These are phyloP conservation scores for Ophiodon elongatus DNA, from an alignment of 2,113 vertebrate species.

Conservation along the genomic window DNA sequence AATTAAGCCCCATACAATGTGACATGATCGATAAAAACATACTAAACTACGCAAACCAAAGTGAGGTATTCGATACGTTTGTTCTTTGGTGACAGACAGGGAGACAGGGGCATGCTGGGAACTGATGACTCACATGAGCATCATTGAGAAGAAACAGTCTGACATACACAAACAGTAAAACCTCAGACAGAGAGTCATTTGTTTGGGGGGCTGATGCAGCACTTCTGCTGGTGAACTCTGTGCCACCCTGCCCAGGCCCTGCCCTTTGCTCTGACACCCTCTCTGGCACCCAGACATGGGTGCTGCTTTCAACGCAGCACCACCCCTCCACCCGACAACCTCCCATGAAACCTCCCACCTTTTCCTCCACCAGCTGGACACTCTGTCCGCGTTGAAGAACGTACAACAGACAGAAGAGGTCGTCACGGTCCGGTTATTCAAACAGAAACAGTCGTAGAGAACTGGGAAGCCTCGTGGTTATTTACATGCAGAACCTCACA, in stretches of 20 bases:
- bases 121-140: constrained; percentile 69
- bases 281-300: constrained; percentile 50
- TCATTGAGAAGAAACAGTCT: constrained; percentile 37
- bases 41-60: not conserved
- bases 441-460: not conserved
- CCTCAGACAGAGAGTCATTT: constrained; percentile 62
- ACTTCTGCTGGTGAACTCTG: constrained; percentile 67
- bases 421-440: not conserved
- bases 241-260: constrained; percentile 61
- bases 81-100: constrained; percentile 12
- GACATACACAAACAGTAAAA: constrained; percentile 38
- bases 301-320: constrained; percentile 29
- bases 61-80: not conserved
- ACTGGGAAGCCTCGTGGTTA: not conserved
- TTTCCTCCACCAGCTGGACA: constrained; percentile 7
- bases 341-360: constrained; percentile 2
- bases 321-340: not conserved
- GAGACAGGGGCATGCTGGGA: constrained; percentile 27
- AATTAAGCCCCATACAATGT: not conserved
- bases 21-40: not conserved
- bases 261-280: constrained; percentile 48
- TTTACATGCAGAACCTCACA: not conserved
- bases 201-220: constrained; percentile 59
- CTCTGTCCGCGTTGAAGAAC: not conserved
- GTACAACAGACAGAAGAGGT: not conserved